phyloP scores from a whole-genome alignment of 1,140 invertebrate species.

The Bilobella aurantiaca region DNA sequence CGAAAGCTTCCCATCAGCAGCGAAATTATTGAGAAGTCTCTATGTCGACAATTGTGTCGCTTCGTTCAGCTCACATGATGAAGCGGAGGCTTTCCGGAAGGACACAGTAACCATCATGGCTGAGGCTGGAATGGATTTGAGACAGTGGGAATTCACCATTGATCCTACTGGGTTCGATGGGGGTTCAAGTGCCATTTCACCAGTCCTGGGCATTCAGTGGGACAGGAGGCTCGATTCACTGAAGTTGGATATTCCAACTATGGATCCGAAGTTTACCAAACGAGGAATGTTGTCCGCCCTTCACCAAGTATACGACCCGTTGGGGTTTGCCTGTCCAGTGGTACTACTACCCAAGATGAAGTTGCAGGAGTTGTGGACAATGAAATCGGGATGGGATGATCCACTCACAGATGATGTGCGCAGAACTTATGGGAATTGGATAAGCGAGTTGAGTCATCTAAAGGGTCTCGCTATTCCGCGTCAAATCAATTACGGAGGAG shows the following conservation, averaged over 20 bases:
- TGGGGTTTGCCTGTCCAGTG: slow-evolving; percentile 11
- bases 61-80: slow-evolving; percentile 26
- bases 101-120: slow-evolving; percentile 26
- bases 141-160: slow-evolving; percentile 14
- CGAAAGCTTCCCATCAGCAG: neutral
- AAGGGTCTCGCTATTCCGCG: slow-evolving; percentile 13
- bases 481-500: neutral
- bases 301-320: slow-evolving; percentile 4
- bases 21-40: slow-evolving; percentile 25
- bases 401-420: neutral
- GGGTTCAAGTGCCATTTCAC: neutral
- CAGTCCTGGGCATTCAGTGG: neutral
- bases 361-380: slow-evolving; percentile 15
- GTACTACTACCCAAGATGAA: neutral
- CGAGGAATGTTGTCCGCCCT: slow-evolving; percentile 12
- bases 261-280: slow-evolving; percentile 14
- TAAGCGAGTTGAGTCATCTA: neutral
- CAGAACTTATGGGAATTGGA: slow-evolving; percentile 13
- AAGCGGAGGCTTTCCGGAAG: slow-evolving; percentile 27
- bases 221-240: neutral
- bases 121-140: slow-evolving; percentile 35
- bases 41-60: slow-evolving; percentile 37
- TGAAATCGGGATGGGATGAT: slow-evolving; percentile 15
- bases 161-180: neutral
- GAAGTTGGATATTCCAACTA: slow-evolving; percentile 10